Conservation (phyloP, 2,113 vertebrate species). For the Dipodomys merriami region DNA sequence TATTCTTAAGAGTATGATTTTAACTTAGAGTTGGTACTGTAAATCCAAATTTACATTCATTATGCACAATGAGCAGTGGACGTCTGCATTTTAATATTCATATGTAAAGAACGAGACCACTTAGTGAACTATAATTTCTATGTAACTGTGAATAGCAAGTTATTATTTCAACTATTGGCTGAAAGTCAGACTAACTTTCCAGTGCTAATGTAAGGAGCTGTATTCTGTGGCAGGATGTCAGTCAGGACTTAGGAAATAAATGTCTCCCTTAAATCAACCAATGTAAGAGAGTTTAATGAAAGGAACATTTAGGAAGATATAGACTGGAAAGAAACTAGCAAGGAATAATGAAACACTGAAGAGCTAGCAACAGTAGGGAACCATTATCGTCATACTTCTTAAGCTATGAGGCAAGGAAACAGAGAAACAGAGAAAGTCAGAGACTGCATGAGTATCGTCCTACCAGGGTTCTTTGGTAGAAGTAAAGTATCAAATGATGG, state of each 20-base stretch:
- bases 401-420: neutral
- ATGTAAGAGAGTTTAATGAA: conserved; percentile 15
- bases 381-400: neutral
- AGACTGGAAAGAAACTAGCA: neutral
- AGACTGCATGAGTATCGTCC: neutral
- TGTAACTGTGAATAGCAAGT: neutral
- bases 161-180: conserved; percentile 29
- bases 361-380: neutral
- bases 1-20: conserved; percentile 51
- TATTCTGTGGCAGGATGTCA: neutral
- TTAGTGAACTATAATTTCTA: conserved; percentile 38
- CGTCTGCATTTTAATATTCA: neutral
- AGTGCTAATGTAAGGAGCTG: neutral
- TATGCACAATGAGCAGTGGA: neutral
- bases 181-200: neutral
- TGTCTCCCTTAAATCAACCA: conserved; percentile 13
- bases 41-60: conserved; percentile 4
- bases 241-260: conserved; percentile 36
- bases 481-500: neutral
- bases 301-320: conserved; percentile 34
- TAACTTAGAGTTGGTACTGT: neutral
- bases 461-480: neutral
- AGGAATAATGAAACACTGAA: neutral
- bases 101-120: neutral
- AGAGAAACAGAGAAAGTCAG: neutral